Evolutionary conservation across 2,113 vertebrate species (phyloP).

Genomic region (Hypanus sabinus): DNA sequence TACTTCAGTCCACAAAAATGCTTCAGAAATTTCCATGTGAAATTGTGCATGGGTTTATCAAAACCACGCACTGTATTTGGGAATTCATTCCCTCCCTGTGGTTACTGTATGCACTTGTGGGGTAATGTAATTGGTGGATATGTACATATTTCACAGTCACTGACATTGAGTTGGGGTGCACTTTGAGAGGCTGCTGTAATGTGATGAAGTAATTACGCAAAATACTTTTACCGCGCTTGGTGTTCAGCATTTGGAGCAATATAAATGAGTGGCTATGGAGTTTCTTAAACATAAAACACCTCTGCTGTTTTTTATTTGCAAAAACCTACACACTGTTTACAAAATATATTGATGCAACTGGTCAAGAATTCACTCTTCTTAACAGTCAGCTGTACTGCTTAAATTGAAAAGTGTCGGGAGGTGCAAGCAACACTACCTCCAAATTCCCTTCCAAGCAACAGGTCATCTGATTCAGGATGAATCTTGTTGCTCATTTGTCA

Average conservation of each 20-base stretch:
- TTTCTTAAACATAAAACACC: no score
- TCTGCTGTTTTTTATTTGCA: no score
- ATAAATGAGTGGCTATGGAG: no score
- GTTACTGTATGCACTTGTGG: background rate
- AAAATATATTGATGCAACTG: background rate
- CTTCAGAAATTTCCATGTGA: background rate
- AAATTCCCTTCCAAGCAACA: background rate
- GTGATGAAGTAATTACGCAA: no score
- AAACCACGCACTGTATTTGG: background rate
- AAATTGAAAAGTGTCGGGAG: background rate
- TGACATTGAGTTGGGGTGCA: no score
- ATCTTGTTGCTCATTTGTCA: background rate
- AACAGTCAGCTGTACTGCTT: background rate
- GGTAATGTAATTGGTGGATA: no score
- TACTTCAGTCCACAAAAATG: background rate
- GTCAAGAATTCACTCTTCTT: background rate
- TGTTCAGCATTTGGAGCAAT: no score
- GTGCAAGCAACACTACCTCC: background rate
- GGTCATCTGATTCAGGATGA: background rate
- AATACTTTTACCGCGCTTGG: no score
- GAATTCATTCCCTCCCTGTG: background rate
- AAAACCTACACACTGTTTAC: background rate
- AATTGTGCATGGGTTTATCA: background rate
- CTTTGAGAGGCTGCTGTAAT: no score
- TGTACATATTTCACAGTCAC: no score